Percentiles rank a stretch among this genome's conserved stretches.
Conservation (phyloP, 2,113 vertebrate species). For the Pongo pygmaeus region DNA sequence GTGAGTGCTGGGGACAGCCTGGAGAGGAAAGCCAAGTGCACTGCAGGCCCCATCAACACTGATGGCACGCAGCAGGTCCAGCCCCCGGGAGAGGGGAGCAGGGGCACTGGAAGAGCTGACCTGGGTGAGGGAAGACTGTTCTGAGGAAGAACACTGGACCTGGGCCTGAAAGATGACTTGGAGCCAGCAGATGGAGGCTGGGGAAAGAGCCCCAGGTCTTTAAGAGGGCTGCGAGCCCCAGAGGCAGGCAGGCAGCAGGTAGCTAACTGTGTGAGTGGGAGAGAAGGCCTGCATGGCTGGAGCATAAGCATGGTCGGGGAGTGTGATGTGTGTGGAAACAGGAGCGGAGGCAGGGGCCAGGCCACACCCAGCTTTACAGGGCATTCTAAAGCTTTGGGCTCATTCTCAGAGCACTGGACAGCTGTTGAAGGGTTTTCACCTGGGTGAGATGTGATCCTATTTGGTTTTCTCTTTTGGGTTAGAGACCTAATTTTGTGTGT, state of each 20-base stretch:
- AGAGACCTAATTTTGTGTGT: not conserved
- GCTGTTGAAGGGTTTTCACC: not conserved
- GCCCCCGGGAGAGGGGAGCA: too few species aligned
- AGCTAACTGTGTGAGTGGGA: not conserved
- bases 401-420: not conserved
- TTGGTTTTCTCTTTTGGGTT: not conserved
- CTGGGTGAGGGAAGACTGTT: not conserved
- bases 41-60: too few species aligned
- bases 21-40: not conserved
- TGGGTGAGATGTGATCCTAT: not conserved
- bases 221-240: not conserved
- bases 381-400: not conserved
- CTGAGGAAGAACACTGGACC: not conserved
- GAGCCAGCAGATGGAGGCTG: not conserved
- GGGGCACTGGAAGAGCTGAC: too few species aligned
- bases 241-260: not conserved
- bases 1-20: not conserved
- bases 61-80: too few species aligned
- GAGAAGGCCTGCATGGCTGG: not conserved
- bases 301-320: accelerated
- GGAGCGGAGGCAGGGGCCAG: not conserved
- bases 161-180: not conserved
- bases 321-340: accelerated
- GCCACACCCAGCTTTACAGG: not conserved
- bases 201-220: not conserved